Evolutionary conservation across 2,888 invertebrate genomes (phyloP).

Genomic region (Volucella zonaria): DNA sequence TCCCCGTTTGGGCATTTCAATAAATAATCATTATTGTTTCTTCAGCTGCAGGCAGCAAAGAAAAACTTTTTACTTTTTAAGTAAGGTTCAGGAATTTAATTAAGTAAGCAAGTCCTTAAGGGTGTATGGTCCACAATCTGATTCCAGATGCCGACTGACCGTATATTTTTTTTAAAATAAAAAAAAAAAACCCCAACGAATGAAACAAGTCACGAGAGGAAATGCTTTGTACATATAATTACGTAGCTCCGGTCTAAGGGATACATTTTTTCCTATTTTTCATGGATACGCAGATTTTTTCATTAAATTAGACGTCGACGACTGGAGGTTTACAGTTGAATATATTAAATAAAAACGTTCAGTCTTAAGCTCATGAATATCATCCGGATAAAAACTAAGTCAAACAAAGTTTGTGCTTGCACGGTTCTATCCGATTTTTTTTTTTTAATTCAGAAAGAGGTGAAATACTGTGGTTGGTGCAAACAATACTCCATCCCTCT

Average conservation of each 20-base stretch:
- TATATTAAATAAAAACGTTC: constrained; percentile 2
- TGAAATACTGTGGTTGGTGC: too few relatives aligned
- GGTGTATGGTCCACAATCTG: not conserved
- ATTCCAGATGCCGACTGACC: not conserved
- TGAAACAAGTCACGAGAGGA: not conserved
- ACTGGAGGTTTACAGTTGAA: constrained; percentile 21
- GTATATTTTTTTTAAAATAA: not conserved
- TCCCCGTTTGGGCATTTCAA: too few relatives aligned
- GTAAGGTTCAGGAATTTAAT: not conserved
- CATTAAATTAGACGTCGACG: constrained; percentile 4
- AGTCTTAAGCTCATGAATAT: constrained; percentile 19
- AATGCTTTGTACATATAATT: not conserved
- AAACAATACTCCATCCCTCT: too few relatives aligned
- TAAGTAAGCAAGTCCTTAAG: not conserved
- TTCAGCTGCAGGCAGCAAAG: not conserved
- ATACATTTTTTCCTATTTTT: constrained; percentile 10
- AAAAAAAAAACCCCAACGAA: not conserved
- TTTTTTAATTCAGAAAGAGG: too few relatives aligned
- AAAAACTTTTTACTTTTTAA: not conserved
- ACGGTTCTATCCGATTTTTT: not conserved
- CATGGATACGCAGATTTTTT: constrained; percentile 8
- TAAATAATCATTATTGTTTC: too few relatives aligned
- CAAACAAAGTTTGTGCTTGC: constrained; percentile 27
- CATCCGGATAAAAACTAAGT: constrained; percentile 4
- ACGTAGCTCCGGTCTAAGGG: not conserved